A percentile compares a stretch with the other conserved stretches of the same genome.
Conservation (phyloP, 2,888 invertebrate genomes). For the Apamea anceps region DNA sequence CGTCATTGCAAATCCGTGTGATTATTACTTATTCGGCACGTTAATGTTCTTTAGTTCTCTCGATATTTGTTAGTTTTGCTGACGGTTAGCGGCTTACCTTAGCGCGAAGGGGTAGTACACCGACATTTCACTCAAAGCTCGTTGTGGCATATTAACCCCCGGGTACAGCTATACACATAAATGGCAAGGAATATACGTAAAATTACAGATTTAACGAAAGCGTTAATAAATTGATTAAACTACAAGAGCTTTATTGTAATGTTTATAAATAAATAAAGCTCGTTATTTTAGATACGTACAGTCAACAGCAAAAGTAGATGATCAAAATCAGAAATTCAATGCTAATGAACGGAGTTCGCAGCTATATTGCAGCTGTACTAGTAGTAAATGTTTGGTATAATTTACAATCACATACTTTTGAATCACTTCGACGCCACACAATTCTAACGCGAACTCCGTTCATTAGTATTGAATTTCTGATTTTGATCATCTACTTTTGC, state of each 20-base stretch:
- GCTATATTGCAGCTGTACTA: no score
- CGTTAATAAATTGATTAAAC: conserved; percentile 12
- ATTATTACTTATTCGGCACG: background rate
- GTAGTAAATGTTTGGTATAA: no score
- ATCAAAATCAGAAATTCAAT: no score
- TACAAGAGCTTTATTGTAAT: conserved; percentile 16
- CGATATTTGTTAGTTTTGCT: background rate
- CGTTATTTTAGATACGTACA: conserved; percentile 21
- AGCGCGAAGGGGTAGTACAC: background rate
- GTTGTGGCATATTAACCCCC: background rate
- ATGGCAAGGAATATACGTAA: background rate
- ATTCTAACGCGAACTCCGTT: no score
- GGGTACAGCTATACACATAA: background rate
- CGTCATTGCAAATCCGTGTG: background rate
- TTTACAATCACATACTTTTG: no score
- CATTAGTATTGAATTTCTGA: no score
- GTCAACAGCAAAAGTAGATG: no score
- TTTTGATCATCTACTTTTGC: no score
- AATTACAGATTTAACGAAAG: conserved; percentile 17
- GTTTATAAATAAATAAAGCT: conserved; percentile 28
- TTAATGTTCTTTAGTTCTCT: background rate
- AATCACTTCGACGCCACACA: no score
- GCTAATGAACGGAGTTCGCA: no score
- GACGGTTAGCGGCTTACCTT: background rate
- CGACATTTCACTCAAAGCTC: background rate